Percentiles rank a stretch among this genome's conserved stretches.
Evolutionary conservation across 2,888 invertebrate species (phyloP).

Genomic region (Agriotes lineatus): DNA sequence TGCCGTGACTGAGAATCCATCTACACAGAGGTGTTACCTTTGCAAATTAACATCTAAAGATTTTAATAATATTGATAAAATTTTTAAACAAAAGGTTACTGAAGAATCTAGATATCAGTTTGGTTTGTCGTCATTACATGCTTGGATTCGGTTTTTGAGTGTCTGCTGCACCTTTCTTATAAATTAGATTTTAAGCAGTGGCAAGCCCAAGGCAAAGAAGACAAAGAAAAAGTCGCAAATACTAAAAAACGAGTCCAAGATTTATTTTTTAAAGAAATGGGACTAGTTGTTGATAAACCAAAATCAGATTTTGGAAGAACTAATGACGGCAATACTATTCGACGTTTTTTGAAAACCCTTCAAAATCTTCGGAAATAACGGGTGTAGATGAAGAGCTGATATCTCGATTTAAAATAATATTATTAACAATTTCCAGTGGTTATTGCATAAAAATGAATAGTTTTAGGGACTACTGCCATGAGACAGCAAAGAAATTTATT

Average conservation of each 20-base stretch:
- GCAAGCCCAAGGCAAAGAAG: not conserved
- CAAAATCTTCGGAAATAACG: not conserved
- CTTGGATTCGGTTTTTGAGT: constrained; percentile 10
- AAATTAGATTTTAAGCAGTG: constrained; percentile 1
- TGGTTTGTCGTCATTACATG: not conserved
- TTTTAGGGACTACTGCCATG: too few relatives aligned
- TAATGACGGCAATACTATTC: constrained; percentile 41
- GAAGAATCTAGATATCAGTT: too few relatives aligned
- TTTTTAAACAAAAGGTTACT: not conserved
- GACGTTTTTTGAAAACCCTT: constrained; percentile 31
- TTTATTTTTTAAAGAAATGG: not conserved
- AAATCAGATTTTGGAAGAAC: constrained; percentile 41
- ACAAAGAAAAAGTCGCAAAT: not conserved
- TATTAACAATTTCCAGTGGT: not conserved
- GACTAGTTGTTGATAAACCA: constrained; percentile 37
- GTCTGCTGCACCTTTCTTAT: not conserved
- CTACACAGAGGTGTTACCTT: not conserved
- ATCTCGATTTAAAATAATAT: not conserved
- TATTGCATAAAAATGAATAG: not conserved
- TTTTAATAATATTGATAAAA: not conserved
- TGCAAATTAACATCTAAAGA: not conserved
- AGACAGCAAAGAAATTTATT: too few relatives aligned
- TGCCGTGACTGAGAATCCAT: not conserved
- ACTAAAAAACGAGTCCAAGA: not conserved
- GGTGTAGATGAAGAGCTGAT: not conserved